Percentiles rank a stretch among this genome's conserved stretches.
These are phyloP conservation scores for Zosterops hypoxanthus DNA, from an alignment of 2,113 vertebrate species.

Conservation along the genomic window DNA sequence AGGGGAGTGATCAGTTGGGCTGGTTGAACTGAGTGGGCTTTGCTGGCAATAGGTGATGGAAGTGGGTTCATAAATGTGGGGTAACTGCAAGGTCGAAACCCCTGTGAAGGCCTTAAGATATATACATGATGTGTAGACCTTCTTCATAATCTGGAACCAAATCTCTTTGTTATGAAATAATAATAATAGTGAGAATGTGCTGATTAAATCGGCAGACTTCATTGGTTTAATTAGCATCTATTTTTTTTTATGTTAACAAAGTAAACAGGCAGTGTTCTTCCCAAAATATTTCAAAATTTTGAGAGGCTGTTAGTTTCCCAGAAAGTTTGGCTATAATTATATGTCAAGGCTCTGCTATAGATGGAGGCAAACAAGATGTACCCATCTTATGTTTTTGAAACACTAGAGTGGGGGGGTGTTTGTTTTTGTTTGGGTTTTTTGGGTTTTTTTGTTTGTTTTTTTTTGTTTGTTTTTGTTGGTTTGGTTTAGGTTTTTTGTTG, in stretches of 20 bases:
- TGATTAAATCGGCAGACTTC: background rate
- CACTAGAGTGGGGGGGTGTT: background rate
- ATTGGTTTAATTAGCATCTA: background rate
- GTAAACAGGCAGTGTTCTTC: background rate
- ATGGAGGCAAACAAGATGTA: background rate
- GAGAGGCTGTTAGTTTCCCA: background rate
- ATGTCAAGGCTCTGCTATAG: background rate
- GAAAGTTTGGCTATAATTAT: background rate
- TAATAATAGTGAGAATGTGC: background rate
- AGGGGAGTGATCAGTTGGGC: background rate
- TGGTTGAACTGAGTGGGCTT: background rate
- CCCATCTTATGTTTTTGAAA: background rate
- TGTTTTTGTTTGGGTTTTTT: background rate
- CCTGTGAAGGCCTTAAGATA: background rate
- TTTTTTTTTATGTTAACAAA: background rate
- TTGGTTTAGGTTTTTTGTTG: too few relatives aligned
- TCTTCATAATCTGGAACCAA: background rate
- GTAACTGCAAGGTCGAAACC: background rate
- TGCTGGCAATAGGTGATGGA: background rate
- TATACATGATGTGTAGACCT: background rate
- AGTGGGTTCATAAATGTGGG: fast-evolving
- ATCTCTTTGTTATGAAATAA: background rate
- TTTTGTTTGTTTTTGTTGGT: too few relatives aligned
- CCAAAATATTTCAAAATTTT: background rate
- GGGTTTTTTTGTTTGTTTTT: background rate